Evolutionary conservation across 2,797 vertebrate species (phyloP), one percentile per base, ranked within the genome.

Genomic region (Rhinophrynus dorsalis): DNA sequence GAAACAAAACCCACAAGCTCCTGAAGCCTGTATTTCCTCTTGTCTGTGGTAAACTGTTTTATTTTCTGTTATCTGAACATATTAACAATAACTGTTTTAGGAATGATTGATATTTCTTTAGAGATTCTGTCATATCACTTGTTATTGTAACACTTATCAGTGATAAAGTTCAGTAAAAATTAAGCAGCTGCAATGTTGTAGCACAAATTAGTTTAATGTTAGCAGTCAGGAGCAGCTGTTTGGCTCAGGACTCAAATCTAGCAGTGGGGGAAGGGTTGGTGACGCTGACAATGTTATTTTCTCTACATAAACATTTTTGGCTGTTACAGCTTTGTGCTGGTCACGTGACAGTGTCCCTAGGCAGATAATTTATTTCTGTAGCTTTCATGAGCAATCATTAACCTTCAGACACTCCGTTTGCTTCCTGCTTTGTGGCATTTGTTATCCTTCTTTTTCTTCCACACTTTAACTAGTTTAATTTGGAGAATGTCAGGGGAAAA

Each of bases 171-270:
- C 86, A 87, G 84, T 78, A 78, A 87, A 89, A 90, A 89, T 89
- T 88, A 91, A 90, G 89, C 90, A 91, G 89, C 89, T 90, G 89
- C 89, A 89, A 85, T 85, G 86, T 87, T 89, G 90, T 88, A 90
- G 88, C 89, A 89, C 89, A 90, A 91, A 91, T 91, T 85, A 91
- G 86, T 91, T 90, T 90, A 91, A 91, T 90, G 88, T 92, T 90
- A 91, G 86, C 88, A 89, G 89, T 88, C 85, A 87, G 86, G 86
- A 90, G 89, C 90, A 93, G 92, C 90, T 92, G 91, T 91, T 90
- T 91, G 89, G 90, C 88, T 91, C 77, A 7, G 85, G 82, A 86
- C 85, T 82, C 75, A 18, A 35, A 81, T 87, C 84, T 79, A 76
- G 81, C 47, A 21, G 81, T 86, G 82, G 85, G 87, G 86, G 85